Evolutionary conservation across 2,888 invertebrate genomes (phyloP), one percentile per base, ranked within the genome.

Genomic region (Tenthredo scrophulariae): DNA sequence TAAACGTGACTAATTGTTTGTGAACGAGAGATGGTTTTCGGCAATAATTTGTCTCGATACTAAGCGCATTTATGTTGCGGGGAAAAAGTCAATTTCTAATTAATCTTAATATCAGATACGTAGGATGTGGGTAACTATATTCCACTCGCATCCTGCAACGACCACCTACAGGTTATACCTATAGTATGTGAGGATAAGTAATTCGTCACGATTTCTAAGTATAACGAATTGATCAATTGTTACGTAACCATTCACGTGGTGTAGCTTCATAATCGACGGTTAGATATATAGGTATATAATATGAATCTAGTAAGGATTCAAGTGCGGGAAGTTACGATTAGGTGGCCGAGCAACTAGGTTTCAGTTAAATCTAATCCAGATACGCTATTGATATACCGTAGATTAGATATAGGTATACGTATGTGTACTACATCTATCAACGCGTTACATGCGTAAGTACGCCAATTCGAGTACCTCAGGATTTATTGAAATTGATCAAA

Each of bases 301-400:
- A 10, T 62, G 15, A 33, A n/a, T 62, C 15, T 62, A 43, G 80
- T 62, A 62, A 50, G 40, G 22, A 40, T 80, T n/a, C 13, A 62
- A 65, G 62, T 37, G 80, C 6, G 80, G 43, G 40, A 62, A 67
- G 67, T 29, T 22, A 58, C 37, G 80, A 58, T 43, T 13, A 43
- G 62, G 58, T 54, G 29, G n/a, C 70, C 26, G 67, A 83, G 67
- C 18, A 70, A 83, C 26, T 50, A 40, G 43, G 67, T 67, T 46
- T 83, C 67, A 70, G 67, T 46, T 46, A n/a, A 70, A 83, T 83
- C 83, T 67, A 83, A 83, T 83, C 83, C 26, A 33, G 62, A 80
- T 37, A 67, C 7, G 82, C 29, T 67, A 67, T 83, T 83, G 83
- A 83, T 83, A 70, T 50, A 43, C n/a, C 29, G 50, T 33, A 15